These are phyloP conservation scores for Acropora tenuis DNA, from an alignment of 64 coral and sea anemone genomes.

Conservation along the genomic window DNA sequence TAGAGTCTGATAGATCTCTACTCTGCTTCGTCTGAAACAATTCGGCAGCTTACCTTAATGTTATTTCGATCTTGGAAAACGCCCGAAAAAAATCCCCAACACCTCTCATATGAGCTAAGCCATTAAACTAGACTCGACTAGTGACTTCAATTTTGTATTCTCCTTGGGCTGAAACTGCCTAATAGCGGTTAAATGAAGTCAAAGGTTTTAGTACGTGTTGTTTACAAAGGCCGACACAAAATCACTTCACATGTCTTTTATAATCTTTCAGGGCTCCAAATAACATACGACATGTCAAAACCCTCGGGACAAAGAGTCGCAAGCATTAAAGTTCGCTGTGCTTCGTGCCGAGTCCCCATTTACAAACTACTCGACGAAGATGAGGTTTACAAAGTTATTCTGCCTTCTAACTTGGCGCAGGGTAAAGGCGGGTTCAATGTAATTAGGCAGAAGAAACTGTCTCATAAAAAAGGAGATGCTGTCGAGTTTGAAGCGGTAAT, in stretches of 20 bases:
- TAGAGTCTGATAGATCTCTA: too few species aligned
- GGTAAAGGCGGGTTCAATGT: background rate
- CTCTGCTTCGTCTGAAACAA: too few species aligned
- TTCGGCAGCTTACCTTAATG: too few species aligned
- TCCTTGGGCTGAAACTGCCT: too few species aligned
- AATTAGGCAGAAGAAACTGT: slow-evolving; percentile 52
- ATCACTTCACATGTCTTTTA: background rate
- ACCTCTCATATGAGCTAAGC: too few species aligned
- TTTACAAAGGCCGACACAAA: too few species aligned
- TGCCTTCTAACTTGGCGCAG: slow-evolving; percentile 56
- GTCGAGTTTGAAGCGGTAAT: slow-evolving; percentile 15
- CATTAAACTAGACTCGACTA: too few species aligned
- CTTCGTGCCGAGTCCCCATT: slow-evolving; percentile 55
- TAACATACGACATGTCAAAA: slow-evolving; percentile 67
- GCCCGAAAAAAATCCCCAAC: too few species aligned
- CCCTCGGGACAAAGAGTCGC: slow-evolving; percentile 49
- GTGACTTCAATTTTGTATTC: too few species aligned
- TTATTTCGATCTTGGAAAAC: too few species aligned
- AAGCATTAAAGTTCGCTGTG: slow-evolving; percentile 59
- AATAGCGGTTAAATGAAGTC: too few species aligned
- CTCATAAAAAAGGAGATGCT: slow-evolving; percentile 46
- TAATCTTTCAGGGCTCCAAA: slow-evolving; percentile 50
- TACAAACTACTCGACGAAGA: slow-evolving; percentile 53
- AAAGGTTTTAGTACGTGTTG: too few species aligned
- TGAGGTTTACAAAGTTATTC: slow-evolving; percentile 73